Evolutionary conservation across 2,113 vertebrate genomes (phyloP).

Genomic region (Otis tarda): DNA sequence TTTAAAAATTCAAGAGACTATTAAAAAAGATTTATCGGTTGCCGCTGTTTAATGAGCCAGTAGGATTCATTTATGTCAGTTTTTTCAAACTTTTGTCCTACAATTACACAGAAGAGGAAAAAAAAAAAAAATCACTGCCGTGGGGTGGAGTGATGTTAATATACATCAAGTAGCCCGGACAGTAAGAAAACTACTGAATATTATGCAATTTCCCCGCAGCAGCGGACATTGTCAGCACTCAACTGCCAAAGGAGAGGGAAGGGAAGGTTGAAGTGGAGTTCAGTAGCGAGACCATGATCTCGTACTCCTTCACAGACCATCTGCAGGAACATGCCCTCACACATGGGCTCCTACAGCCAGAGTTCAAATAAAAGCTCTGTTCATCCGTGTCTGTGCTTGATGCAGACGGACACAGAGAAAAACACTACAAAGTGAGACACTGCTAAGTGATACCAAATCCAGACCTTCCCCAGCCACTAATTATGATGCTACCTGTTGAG

Average conservation of each 20-base stretch:
- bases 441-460: not conserved
- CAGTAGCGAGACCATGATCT: not conserved
- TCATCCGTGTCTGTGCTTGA: not conserved
- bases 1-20: slow-evolving; percentile 43
- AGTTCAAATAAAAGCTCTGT: not conserved
- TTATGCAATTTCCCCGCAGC: not conserved
- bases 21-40: not conserved
- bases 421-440: not conserved
- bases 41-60: not conserved
- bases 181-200: not conserved
- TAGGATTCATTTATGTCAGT: not conserved
- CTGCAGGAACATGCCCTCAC: not conserved
- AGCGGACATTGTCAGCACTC: not conserved
- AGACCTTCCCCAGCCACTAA: not conserved
- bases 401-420: not conserved
- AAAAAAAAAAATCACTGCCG: not conserved
- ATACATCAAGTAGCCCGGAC: not conserved
- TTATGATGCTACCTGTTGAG: not conserved
- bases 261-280: not conserved
- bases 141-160: not conserved
- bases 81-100: not conserved
- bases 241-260: not conserved
- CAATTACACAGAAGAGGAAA: not conserved
- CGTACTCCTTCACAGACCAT: not conserved
- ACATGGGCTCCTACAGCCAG: not conserved